Percentiles rank a stretch among this genome's conserved stretches.
Conservation (phyloP, 2,888 invertebrate species). For the Buathra laborator region DNA sequence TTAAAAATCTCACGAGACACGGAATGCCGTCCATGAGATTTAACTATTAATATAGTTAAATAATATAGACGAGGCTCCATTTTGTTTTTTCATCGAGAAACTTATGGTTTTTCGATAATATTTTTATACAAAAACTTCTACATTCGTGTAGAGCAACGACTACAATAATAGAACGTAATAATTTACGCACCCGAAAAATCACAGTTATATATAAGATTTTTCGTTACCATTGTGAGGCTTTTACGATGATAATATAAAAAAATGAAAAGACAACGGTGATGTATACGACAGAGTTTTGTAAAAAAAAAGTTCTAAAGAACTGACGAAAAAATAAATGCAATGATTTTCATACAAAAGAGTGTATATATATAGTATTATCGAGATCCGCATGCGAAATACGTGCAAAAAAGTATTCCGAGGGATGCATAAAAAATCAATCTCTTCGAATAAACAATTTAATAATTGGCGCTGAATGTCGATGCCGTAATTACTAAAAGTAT, state of each 20-base stretch:
- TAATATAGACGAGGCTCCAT: not conserved
- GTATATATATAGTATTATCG: not conserved
- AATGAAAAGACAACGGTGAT: not conserved
- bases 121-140: constrained; percentile 1
- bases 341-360: not conserved
- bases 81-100: not conserved
- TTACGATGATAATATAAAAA: not conserved
- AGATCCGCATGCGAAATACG: not conserved
- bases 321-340: not conserved
- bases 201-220: not conserved
- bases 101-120: not conserved
- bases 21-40: not conserved
- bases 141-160: not conserved
- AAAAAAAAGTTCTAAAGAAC: not conserved
- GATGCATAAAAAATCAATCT: not conserved
- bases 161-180: constrained; percentile 12
- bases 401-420: not conserved
- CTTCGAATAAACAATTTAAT: not conserved
- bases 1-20: not conserved
- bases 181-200: not conserved
- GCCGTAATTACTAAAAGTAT: too few relatives aligned
- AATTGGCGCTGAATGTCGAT: not conserved
- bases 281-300: not conserved
- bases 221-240: not conserved
- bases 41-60: not conserved